phyloP scores from a whole-genome alignment of 1,140 invertebrate genomes.

The Lasaia peninsularis region DNA sequence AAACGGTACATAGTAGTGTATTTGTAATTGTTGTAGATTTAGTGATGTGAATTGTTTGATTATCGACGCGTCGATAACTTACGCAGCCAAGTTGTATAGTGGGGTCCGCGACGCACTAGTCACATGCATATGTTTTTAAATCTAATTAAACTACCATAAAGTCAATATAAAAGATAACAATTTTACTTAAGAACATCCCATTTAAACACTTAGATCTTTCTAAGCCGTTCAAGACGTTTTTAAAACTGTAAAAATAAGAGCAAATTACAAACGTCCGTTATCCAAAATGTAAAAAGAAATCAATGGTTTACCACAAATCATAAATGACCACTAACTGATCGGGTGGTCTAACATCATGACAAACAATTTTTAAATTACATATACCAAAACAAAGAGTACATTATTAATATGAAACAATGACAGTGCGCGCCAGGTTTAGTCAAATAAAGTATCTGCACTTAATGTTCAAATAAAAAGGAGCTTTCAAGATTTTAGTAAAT shows the following conservation, averaged over 20 bases:
- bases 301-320: neutral
- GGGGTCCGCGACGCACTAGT: slow-evolving; percentile 65
- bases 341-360: slow-evolving; percentile 49
- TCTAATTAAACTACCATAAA: neutral
- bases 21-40: slow-evolving; percentile 76
- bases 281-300: slow-evolving; percentile 1
- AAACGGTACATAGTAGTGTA: slow-evolving; percentile 75
- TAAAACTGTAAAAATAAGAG: too few species aligned
- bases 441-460: slow-evolving; percentile 74
- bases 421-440: slow-evolving; percentile 72
- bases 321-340: slow-evolving; percentile 26
- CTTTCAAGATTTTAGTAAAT: slow-evolving; percentile 76
- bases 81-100: slow-evolving; percentile 33
- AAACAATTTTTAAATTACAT: slow-evolving; percentile 47
- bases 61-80: slow-evolving; percentile 35
- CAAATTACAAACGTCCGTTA: too few species aligned
- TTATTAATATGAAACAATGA: slow-evolving; percentile 42
- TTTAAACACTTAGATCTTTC: too few species aligned
- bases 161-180: too few species aligned
- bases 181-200: too few species aligned
- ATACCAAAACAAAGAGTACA: slow-evolving; percentile 41
- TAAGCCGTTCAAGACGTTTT: too few species aligned
- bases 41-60: slow-evolving; percentile 58
- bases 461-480: slow-evolving; percentile 77
- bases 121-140: slow-evolving; percentile 33